Evolutionary conservation across 2,113 vertebrate species (phyloP).

Genomic region (Ailuropoda melanoleuca): DNA sequence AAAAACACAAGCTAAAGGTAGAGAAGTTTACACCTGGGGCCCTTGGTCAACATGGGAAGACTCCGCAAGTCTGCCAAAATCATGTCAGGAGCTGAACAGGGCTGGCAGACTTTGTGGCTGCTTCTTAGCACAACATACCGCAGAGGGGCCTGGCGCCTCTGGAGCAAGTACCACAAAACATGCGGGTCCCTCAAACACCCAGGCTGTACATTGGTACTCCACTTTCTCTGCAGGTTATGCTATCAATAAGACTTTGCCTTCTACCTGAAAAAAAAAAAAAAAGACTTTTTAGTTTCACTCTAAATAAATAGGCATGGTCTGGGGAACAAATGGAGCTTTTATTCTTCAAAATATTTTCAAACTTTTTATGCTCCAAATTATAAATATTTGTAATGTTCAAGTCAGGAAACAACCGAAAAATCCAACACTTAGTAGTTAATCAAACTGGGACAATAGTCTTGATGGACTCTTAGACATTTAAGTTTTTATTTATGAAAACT

Average conservation of each 20-base stretch:
- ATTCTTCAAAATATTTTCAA: constrained; percentile 10
- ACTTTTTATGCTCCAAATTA: background rate
- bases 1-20: background rate
- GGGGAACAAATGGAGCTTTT: background rate
- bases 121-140: background rate
- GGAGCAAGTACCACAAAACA: background rate
- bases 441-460: background rate
- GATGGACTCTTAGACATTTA: background rate
- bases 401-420: background rate
- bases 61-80: background rate
- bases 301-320: background rate
- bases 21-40: background rate
- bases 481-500: background rate
- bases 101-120: background rate
- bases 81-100: background rate
- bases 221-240: background rate
- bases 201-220: background rate
- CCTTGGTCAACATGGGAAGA: background rate
- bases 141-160: background rate
- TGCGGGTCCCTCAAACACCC: background rate
- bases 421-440: background rate
- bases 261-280: background rate
- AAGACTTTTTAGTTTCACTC: background rate
- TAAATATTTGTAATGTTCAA: background rate
- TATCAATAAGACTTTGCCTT: background rate